A percentile compares a stretch with the other conserved stretches of the same genome.
phyloP scores from a whole-genome alignment of 2,113 vertebrate genomes.

The Platysternon megacephalum region DNA sequence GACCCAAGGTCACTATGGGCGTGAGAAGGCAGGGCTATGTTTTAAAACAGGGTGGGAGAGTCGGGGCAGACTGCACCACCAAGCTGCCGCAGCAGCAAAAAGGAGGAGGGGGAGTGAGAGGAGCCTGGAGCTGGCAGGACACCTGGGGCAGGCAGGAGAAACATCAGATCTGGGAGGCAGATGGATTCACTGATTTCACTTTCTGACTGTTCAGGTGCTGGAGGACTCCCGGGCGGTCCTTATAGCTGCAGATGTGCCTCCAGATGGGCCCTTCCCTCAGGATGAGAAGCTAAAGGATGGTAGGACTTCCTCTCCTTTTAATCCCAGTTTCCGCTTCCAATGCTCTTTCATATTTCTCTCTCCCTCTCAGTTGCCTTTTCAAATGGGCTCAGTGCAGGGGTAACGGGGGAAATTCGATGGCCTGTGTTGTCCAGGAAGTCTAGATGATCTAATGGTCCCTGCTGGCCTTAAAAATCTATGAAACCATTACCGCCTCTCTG shows the following conservation, averaged over 20 bases:
- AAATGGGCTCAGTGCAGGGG: rapidly evolving
- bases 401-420: not conserved
- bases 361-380: not conserved
- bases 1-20: not conserved
- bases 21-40: not conserved
- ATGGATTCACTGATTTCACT: not conserved
- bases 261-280: slow-evolving; percentile 92
- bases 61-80: not conserved
- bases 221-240: slow-evolving; percentile 94
- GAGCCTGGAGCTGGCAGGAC: not conserved
- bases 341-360: not conserved
- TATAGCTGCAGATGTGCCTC: slow-evolving; percentile 87
- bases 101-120: not conserved
- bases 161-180: not conserved
- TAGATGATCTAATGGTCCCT: not conserved
- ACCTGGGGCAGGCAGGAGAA: not conserved
- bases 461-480: rapidly evolving
- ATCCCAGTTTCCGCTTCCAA: not conserved
- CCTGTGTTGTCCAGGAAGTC: not conserved
- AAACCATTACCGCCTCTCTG: not conserved
- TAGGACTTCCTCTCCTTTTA: slow-evolving; percentile 61
- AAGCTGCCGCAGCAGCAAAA: not conserved
- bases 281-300: slow-evolving; percentile 98
- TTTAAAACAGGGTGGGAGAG: rapidly evolving
- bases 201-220: slow-evolving; percentile 85